phyloP scores from a whole-genome alignment of 92 coral and sea anemone species.

The Epizoanthus scotinus region DNA sequence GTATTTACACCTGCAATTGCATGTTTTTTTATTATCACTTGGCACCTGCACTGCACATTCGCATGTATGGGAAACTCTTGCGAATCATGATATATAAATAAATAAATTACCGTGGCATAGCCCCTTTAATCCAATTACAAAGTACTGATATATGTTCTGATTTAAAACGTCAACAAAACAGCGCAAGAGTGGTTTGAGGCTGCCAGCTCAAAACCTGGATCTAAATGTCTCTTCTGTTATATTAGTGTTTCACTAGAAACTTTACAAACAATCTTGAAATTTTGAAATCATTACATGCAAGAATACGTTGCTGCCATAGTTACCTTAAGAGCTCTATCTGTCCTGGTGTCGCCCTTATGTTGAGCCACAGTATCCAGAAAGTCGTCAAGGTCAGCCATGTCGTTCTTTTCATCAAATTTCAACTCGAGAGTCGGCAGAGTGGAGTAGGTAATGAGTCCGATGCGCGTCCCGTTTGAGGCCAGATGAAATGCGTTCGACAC shows the following conservation, averaged over 20 bases:
- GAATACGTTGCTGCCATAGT: neutral
- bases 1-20: no score
- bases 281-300: slow-evolving; percentile 3
- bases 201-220: no score
- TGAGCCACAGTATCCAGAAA: slow-evolving; percentile 89
- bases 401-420: slow-evolving; percentile 82
- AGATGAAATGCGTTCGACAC: slow-evolving; percentile 79
- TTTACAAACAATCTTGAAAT: slow-evolving; percentile 15
- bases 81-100: no score
- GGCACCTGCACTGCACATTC: no score
- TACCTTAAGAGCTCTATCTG: slow-evolving; percentile 86
- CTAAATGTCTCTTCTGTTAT: neutral
- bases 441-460: slow-evolving; percentile 83
- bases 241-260: slow-evolving; percentile 33
- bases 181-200: no score
- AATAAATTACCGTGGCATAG: no score
- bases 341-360: slow-evolving; percentile 86
- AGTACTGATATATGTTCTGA: no score
- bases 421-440: slow-evolving; percentile 84
- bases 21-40: no score
- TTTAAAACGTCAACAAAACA: no score
- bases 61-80: no score
- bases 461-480: slow-evolving; percentile 79
- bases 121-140: no score
- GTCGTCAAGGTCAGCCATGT: slow-evolving; percentile 54